Conservation (phyloP, 2,888 invertebrate species). For the Stictocephala bisonia region DNA sequence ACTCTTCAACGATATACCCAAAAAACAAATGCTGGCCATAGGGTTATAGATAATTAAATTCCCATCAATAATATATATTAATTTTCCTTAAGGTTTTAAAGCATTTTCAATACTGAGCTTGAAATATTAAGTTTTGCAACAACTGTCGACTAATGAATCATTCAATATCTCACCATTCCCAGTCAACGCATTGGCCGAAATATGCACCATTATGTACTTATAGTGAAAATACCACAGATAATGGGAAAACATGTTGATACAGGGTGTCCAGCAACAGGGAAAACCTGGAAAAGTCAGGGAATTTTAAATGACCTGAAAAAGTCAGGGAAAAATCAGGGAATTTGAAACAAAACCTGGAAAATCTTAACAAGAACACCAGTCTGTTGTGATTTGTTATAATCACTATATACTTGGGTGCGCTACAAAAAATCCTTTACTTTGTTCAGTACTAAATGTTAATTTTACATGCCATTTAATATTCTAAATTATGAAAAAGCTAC, state of each 20-base stretch:
- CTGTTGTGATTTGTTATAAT: too few relatives aligned
- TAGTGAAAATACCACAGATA: conserved; percentile 7
- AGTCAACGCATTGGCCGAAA: conserved; percentile 12
- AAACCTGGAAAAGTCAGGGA: too few relatives aligned
- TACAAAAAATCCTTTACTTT: too few relatives aligned
- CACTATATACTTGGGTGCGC: too few relatives aligned
- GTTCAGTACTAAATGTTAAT: too few relatives aligned
- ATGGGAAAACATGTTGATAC: background rate
- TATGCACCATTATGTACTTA: conserved; percentile 14
- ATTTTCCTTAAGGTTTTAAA: background rate
- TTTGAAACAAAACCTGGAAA: too few relatives aligned
- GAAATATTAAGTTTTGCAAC: conserved; percentile 10
- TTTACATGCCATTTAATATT: too few relatives aligned
- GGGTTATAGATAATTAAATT: background rate
- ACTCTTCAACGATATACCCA: conserved; percentile 12
- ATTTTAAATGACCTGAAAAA: too few relatives aligned
- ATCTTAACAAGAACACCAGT: too few relatives aligned
- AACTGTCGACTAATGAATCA: background rate
- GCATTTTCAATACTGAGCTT: background rate
- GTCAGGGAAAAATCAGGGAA: too few relatives aligned
- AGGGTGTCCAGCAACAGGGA: too few relatives aligned
- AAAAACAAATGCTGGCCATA: background rate
- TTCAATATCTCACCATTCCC: conserved; percentile 14
- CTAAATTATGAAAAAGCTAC: too few relatives aligned
- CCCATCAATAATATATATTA: conserved; percentile 11